Evolutionary conservation across 2,888 invertebrate species (phyloP), one percentile per base, ranked within the genome.

Genomic region (Lepidocyrtoides sp.): DNA sequence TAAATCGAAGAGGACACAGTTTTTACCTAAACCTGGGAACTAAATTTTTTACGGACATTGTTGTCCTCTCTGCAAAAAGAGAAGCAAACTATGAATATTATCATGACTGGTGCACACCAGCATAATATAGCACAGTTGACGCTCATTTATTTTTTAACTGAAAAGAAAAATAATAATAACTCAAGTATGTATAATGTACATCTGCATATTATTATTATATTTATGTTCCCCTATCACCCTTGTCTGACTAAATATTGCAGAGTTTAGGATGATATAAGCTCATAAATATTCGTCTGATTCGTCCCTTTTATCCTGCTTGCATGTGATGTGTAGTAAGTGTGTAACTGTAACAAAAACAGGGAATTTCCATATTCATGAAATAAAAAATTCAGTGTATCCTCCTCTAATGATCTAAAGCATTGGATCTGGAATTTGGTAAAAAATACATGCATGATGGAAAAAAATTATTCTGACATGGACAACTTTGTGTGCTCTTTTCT

Each of bases 241-340:
- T 41, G 17, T n/a, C 26, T 12, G 14, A 29, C 66, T 69, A 69
- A 69, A 75, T 44, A 75, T 23, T 44, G 48, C 10, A 29, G 26
- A 29, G 7, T 26, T 48, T 72, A 14, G 8, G 41, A 41, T 7
- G 2, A n/a, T n/a, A 66, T 14, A 75, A 75, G 26, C 85, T 86
- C 85, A 86, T 75, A 77, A 87, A 79, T 87, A 79, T 87, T 87
- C 87, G 79, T 87, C 66, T n/a, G n/a, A n/a, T n/a, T n/a, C n/a
- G n/a, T n/a, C 66, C 66, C 66, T 87, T 77, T 87, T 79, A 66
- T 63, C 14, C 32, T 32, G 48, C 17, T 69, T 69, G 69, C 69
- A 69, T 69, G 29, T 29, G 63, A 26, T 48, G 29, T 26, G 51
- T 10, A 14, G 26, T n/a, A n/a, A n/a, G n/a, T n/a, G 48, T 48